These are phyloP conservation scores for Acinonyx jubatus DNA, from an alignment of 2,113 vertebrate species.

Conservation along the genomic window DNA sequence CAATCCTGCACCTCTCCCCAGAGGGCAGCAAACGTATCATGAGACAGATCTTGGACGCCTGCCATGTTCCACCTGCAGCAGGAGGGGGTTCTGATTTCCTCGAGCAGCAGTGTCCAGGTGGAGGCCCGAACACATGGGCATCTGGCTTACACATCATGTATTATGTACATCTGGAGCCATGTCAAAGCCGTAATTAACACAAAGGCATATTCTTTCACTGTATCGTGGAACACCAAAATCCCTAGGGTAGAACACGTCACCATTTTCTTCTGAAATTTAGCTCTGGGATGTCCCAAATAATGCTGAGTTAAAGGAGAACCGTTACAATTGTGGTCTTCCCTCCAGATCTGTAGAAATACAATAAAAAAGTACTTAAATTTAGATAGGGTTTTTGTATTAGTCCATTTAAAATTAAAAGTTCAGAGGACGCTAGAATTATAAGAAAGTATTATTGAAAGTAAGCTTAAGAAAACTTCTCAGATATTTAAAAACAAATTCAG, in stretches of 20 bases:
- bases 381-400: neutral
- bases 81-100: neutral
- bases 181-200: slow-evolving; percentile 60
- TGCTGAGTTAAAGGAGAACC: neutral
- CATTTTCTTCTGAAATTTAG: slow-evolving; percentile 17
- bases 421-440: neutral
- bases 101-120: neutral
- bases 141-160: slow-evolving; percentile 24
- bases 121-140: neutral
- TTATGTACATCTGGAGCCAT: slow-evolving; percentile 43
- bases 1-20: neutral
- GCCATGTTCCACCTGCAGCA: slow-evolving; percentile 59
- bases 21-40: slow-evolving; percentile 37
- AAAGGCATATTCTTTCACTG: neutral
- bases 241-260: neutral
- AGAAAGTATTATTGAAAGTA: neutral
- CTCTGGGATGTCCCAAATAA: neutral
- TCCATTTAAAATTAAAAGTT: neutral
- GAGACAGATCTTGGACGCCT: slow-evolving; percentile 32
- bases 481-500: neutral
- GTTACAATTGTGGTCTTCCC: neutral
- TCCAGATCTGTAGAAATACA: neutral
- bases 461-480: neutral
- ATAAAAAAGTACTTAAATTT: neutral
- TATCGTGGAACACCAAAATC: neutral